Conservation (phyloP, 2,797 vertebrate species). For the Enteromius trimaculatus region DNA sequence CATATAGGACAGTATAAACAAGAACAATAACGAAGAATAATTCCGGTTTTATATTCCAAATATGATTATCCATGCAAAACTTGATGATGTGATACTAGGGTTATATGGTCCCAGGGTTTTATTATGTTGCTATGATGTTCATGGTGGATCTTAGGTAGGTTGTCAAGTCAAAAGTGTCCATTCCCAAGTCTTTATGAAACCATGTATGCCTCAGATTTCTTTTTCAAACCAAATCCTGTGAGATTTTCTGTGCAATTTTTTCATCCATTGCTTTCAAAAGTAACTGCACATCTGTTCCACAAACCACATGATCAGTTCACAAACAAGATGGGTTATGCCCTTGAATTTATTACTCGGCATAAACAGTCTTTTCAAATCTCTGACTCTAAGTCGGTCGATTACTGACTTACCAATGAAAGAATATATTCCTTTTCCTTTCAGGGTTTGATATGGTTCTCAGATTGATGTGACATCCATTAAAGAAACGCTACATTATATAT, state of each 20-base stretch:
- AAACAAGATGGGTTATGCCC: neutral
- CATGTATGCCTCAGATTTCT: neutral
- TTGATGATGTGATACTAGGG: neutral
- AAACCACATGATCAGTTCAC: neutral
- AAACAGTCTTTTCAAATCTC: neutral
- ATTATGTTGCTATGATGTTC: neutral
- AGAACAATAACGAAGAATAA: neutral
- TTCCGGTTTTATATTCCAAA: neutral
- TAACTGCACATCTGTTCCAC: neutral
- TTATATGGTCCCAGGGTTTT: neutral
- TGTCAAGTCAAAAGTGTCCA: neutral
- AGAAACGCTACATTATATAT: constrained; percentile 12
- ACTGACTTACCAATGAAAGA: neutral
- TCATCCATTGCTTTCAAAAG: neutral
- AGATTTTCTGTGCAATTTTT: neutral
- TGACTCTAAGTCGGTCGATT: neutral
- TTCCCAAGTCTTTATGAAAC: neutral
- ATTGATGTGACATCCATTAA: constrained; percentile 30
- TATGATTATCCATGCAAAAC: neutral
- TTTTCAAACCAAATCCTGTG: neutral
- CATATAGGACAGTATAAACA: neutral
- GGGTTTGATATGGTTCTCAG: constrained; percentile 22
- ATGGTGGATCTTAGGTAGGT: neutral
- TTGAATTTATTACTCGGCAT: neutral
- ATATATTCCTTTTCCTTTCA: neutral